phyloP scores from a whole-genome alignment of 1,140 invertebrate genomes.

The Ips typographus region DNA sequence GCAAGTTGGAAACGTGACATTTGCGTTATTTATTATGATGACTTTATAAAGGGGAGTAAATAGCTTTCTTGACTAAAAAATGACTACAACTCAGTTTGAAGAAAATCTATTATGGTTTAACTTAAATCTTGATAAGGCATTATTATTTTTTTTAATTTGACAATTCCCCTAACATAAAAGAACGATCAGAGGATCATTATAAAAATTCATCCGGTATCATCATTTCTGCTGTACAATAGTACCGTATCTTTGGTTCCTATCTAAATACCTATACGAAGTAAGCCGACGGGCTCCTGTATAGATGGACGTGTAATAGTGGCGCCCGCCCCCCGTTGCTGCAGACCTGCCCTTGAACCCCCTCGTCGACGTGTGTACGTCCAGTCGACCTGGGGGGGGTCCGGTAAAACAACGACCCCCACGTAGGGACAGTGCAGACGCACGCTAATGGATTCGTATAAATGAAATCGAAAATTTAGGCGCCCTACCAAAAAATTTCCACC shows the following conservation, averaged over 20 bases:
- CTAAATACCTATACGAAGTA: not conserved
- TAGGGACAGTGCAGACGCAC: slow-evolving; percentile 20
- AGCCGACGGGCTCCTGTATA: slow-evolving; percentile 40
- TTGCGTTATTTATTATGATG: too few species aligned
- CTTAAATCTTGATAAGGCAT: too few species aligned
- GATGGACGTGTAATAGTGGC: slow-evolving; percentile 43
- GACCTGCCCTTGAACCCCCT: slow-evolving; percentile 40
- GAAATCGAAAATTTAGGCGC: slow-evolving; percentile 17
- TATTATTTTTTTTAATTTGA: too few species aligned
- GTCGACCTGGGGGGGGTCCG: slow-evolving; percentile 26
- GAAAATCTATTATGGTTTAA: too few species aligned
- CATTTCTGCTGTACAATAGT: too few species aligned
- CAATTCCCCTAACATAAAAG: too few species aligned
- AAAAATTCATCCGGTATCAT: slow-evolving; percentile 6
- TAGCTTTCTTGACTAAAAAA: too few species aligned
- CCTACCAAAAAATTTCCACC: not conserved
- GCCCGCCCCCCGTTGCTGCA: slow-evolving; percentile 41
- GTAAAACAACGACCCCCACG: slow-evolving; percentile 34
- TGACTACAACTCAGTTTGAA: too few species aligned
- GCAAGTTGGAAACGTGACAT: too few species aligned
- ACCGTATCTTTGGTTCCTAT: slow-evolving; percentile 18
- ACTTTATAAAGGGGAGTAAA: too few species aligned
- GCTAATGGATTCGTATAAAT: slow-evolving; percentile 26
- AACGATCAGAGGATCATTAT: too few species aligned
- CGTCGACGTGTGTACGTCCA: slow-evolving; percentile 34